Evolutionary conservation across 2,113 vertebrate species (phyloP), one percentile per base, ranked within the genome.

Genomic region (Fukomys damarensis): DNA sequence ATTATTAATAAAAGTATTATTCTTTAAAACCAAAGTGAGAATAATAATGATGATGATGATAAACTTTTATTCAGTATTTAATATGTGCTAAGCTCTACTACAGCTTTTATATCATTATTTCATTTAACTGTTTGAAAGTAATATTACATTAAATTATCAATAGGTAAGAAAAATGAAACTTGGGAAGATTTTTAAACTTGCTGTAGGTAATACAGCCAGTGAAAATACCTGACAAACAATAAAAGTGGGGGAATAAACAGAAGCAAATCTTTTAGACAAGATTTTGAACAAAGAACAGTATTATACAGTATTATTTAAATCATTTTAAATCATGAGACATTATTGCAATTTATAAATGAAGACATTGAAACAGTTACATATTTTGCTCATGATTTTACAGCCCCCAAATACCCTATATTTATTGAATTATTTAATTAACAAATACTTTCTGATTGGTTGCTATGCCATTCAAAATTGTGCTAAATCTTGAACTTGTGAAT

Each of bases 151-250:
- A 90, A 92, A 49, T 58, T 89, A 14, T 85, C 87, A 52, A 49
- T 19, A 80, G 30, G n/a, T 59, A 81, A 89, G 76, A 84, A 94
- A 72, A 5, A 63, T 41, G 32, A 87, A 89, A 8, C 46, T 87
- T 80, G 26, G 22, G n/a, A 70, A 74, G 26, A 54, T 88, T 68
- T 90, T 79, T 94, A 81, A 93, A 95, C 59, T 86, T 96, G 16
- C 14, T 84, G 2, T 46, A 38, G 61, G 7, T 65, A 77, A 81
- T 74, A 22, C 5, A 41, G 35, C 2, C 49, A 65, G 35, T 65
- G 30, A 82, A 91, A 96, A 66, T 88, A 82, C 12, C 52, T 82
- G 35, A 43, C 30, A 46, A 24, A 3, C n/a, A 38, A 49, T 91
- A 80, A 79, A 91, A 87, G 10, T 77, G 7, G 32, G 5, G 46